These are phyloP conservation scores for Metridium senile DNA, from an alignment of 92 coral and sea anemone genomes.

Conservation along the genomic window DNA sequence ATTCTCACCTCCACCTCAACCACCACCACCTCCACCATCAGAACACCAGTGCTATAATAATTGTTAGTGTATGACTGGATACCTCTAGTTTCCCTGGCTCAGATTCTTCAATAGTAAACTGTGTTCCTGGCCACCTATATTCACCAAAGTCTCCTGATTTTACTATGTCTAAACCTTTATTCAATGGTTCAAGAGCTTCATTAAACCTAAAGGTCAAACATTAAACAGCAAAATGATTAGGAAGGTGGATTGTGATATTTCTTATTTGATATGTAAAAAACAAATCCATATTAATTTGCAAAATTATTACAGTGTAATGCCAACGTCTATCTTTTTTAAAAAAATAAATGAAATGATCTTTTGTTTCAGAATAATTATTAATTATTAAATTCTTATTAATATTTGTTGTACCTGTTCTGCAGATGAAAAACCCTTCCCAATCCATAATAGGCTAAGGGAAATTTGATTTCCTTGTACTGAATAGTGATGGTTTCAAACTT, in stretches of 20 bases:
- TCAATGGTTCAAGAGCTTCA: conserved; percentile 84
- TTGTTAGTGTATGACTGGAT: too few relatives aligned
- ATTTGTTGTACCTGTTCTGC: conserved; percentile 79
- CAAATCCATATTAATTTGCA: not conserved
- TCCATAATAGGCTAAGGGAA: conserved; percentile 91
- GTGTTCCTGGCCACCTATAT: conserved; percentile 88
- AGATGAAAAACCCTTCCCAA: conserved; percentile 77
- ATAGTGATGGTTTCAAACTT: conserved; percentile 77
- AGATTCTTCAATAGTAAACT: conserved; percentile 74
- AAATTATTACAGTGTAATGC: not conserved
- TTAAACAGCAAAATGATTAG: not conserved
- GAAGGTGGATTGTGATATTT: not conserved
- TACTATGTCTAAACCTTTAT: conserved; percentile 75
- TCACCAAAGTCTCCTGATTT: conserved; percentile 53
- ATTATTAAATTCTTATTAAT: too few relatives aligned
- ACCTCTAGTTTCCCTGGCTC: conserved; percentile 73
- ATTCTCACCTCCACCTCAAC: too few relatives aligned
- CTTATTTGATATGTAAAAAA: too few relatives aligned
- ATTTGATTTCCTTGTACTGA: conserved; percentile 62
- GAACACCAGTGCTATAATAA: too few relatives aligned
- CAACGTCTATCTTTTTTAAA: too few relatives aligned
- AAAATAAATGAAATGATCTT: too few relatives aligned
- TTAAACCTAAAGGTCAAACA: conserved; percentile 62
- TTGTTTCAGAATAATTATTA: too few relatives aligned
- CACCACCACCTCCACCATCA: too few relatives aligned